Base-by-base conservation (phyloP, 2,113 vertebrate species). In the Erinaceus europaeus region DNA sequence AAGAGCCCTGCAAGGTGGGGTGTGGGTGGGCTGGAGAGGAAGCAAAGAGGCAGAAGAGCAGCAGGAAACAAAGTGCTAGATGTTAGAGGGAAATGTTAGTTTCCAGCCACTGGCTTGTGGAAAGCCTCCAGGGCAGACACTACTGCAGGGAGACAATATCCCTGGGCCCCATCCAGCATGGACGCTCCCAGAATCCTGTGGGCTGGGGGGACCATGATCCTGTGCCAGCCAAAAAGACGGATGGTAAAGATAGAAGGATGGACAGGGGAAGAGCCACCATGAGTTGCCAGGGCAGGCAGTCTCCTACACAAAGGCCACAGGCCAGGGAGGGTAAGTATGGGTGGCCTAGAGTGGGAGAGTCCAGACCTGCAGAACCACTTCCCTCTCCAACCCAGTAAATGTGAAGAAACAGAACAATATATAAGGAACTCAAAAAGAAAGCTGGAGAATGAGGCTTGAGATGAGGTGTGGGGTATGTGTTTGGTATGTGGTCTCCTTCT, bases 371-470 rank as follows among this genome's bases (percentile, higher is more conserved):
- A 15, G 50, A 21, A 42, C 23, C 64, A 46, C 53, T n/a, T 48
- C 59, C n/a, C 46, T 64, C 50, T 57, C 52, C 38, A 32, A 44
- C 42, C 1, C 4, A n/a, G 20, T 1, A 2, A 32, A 13, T 4
- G 2, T n/a, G 40, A 42, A 32, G 44, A 36, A 67, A 18, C 53
- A 85, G 46, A 55, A 67, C 73, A 67, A 50, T 27, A 68, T 18
- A 29, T 46, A 78, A 68, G 36, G 32, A 20, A 44, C 48, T 59
- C 50, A 10, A 17, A 25, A 14, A 64, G 57, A n/a, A 42, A 79
- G 55, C 71, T 32, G 29, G 27, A 80, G 50, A 20, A 1, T 0
- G 17, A 29, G n/a, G 3, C 0, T 25, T 3, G 40, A 23, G 5
- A 29, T 5, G 44, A 20, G 42, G 9, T 1, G 5, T 42, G 65